Base-by-base conservation (phyloP, 2,113 vertebrate genomes). In the Todiramphus saurophagus region DNA sequence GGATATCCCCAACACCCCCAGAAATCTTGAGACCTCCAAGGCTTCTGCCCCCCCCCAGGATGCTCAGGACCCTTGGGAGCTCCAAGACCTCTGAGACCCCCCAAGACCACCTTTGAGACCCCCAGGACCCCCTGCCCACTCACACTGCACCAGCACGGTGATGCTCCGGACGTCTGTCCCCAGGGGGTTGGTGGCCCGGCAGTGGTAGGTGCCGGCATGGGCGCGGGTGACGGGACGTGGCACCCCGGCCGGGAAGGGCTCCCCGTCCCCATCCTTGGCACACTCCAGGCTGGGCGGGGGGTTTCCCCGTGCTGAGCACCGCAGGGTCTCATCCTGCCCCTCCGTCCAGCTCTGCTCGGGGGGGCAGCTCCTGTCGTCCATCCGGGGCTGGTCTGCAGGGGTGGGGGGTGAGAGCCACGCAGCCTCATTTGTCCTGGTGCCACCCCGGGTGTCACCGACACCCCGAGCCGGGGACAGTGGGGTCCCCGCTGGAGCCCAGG, bases 171-270 rank as follows among this genome's bases (percentile, higher is more conserved):
- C 14, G 15, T 69, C 90, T 0, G 69, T 81, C 48, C 90, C 90
- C 25, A 68, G 90, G 7, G 39, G 2, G 62, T 92, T 92, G 83
- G 55, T 92, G 76, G 90, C 90, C 14, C 41, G 83, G 83, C 90
- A 92, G 76, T 55, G n/a, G 69, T 92, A 92, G 76, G 83, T 81
- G 69, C 90, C 90, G 5, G 83, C 90, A n/a, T 92, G 83, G 76
- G 55, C 69, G 0, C 90, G 83, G 69, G 75, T 86, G 89, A 53
- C 68, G 5, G 23, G 44, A 25, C 43, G 11, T 31, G 35, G 43
- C 98, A 98, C 16, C 24, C 19, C 33, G 97, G 4, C 19, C 4
- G 4, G 4, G 3, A 24, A 16, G 15, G 19, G 31, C 16, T n/a
- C 63, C 50, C 50, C 24, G 18, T 15, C 37, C 37, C 37, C 37